Conservation (phyloP, 2,797 vertebrate genomes). For the Cynopterus sphinx region DNA sequence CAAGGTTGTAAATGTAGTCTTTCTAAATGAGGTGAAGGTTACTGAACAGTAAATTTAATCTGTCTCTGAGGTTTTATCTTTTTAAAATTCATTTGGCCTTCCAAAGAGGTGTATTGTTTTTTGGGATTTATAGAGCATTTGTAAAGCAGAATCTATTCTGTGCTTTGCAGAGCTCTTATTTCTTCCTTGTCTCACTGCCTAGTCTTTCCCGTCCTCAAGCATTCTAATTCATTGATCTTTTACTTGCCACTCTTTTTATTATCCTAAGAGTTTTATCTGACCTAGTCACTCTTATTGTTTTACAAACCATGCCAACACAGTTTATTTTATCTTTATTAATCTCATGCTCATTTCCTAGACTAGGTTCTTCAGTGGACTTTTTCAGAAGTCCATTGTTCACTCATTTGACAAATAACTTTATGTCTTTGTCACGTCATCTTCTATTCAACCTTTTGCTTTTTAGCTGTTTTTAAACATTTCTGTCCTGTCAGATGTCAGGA, state of each 20-base stretch:
- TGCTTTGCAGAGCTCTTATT: fast-evolving
- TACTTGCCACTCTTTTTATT: not conserved
- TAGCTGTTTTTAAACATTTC: not conserved
- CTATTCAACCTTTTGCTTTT: not conserved
- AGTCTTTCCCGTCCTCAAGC: not conserved
- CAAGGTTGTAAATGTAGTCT: not conserved
- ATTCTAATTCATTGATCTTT: not conserved
- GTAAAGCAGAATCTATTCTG: not conserved
- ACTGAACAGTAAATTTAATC: constrained; percentile 39
- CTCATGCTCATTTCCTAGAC: not conserved
- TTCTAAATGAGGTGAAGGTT: constrained; percentile 45
- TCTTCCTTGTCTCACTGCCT: not conserved
- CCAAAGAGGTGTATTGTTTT: not conserved
- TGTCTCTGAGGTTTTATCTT: constrained; percentile 51
- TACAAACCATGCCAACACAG: not conserved
- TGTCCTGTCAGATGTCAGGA: not conserved
- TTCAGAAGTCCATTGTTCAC: not conserved
- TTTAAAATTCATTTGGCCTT: constrained; percentile 45
- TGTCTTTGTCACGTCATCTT: not conserved
- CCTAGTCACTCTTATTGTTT: not conserved
- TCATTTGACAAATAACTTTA: not conserved
- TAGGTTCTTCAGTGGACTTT: not conserved
- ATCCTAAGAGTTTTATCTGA: not conserved
- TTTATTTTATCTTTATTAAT: not conserved
- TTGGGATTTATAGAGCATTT: not conserved